Base-by-base conservation (phyloP, 1,140 invertebrate genomes). In the Neodiprion lecontei region DNA sequence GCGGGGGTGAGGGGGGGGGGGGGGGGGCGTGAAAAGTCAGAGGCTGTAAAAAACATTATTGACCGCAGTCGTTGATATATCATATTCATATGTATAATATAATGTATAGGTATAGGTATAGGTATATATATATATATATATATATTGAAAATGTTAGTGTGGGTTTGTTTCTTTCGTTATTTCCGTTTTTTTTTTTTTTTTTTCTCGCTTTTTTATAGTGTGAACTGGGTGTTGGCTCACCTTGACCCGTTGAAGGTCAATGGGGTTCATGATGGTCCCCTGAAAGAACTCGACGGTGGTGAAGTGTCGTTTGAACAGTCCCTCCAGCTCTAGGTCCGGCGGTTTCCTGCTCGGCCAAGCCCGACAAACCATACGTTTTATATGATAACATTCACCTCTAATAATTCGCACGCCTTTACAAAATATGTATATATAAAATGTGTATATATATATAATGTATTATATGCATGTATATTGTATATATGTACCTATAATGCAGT, bases 251-350 rank as follows among this genome's bases (percentile, higher is more conserved):
- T 98, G 96, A 77, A 99, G 94, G 91, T 99, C 98, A 91, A 98
- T 98, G 87, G 97, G 97, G 92, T 98, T 99, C 98, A 99, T 99
- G 89, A 99, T 99, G 90, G 97, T 98, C 89, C 98, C 98, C 93
- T 99, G 97, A 94, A 99, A 99, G 94, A 99, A 99, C 92, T 99
- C 97, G 90, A 99, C 97, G 87, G 98, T 99, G 84, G 97, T 99
- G 92, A 99, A 99, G 92, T 99, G 97, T 90, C 98, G 94, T 92
- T 99, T 99, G 92, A 99, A 98, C 86, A 99, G 94, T 91, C 97
- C 97, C 93, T 99, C 97, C 91, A 99, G 92, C 92, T 99, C 97
- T 90, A 99, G 93, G 91, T 98, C 97, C 87, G 95, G 95, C 89
- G 95, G 95, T 91, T 96, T 96, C 93, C 95, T 96, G 87, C 80